These are phyloP conservation scores for Littorina saxatilis DNA, from an alignment of 1,140 invertebrate species.

Conservation along the genomic window DNA sequence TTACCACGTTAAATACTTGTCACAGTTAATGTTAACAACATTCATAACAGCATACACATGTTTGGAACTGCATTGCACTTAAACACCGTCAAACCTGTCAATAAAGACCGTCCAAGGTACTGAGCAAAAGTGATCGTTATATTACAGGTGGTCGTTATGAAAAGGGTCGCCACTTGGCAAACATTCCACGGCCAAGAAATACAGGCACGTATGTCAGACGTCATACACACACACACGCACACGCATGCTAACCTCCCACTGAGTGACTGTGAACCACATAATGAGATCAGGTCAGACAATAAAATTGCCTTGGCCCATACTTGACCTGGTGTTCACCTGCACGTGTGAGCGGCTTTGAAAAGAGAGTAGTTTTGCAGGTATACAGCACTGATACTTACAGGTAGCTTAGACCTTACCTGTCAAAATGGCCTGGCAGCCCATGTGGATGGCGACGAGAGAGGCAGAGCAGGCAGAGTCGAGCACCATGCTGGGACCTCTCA, in stretches of 20 bases:
- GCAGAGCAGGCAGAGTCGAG: constrained; percentile 67
- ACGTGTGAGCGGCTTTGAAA: no score
- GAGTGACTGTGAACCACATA: not conserved
- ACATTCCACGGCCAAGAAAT: not conserved
- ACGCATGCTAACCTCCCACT: not conserved
- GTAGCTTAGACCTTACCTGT: constrained; percentile 40
- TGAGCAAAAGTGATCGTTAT: no score
- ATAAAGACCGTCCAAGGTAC: no score
- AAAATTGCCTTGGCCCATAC: no score
- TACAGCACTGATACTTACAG: not conserved
- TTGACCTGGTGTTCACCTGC: not conserved
- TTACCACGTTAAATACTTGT: not conserved
- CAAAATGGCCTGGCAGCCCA: constrained; percentile 47
- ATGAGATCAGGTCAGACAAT: no score
- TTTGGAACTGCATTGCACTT: not conserved
- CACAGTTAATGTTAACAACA: not conserved
- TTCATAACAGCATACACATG: not conserved
- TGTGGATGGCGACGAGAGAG: constrained; percentile 56
- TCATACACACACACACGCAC: no score
- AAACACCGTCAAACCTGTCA: not conserved
- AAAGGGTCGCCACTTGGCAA: not conserved
- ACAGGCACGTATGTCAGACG: not conserved
- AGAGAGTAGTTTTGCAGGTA: not conserved
- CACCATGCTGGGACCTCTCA: constrained; percentile 57
- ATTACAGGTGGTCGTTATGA: no score